phyloP scores from a whole-genome alignment of 2,113 vertebrate species.

The Vimba vimba region DNA sequence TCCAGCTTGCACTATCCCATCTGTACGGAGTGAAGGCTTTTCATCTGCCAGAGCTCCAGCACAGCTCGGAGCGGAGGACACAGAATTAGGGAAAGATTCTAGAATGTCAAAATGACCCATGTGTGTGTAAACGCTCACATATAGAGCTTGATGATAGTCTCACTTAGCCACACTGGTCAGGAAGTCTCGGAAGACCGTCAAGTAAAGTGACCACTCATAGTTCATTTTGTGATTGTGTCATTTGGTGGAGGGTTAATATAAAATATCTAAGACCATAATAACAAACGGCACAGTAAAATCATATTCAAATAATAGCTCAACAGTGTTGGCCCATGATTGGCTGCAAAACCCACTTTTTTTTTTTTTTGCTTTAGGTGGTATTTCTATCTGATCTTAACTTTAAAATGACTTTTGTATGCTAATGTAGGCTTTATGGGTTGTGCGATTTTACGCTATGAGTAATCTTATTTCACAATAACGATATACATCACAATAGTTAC shows the following conservation, averaged over 20 bases:
- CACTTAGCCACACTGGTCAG: constrained; percentile 1
- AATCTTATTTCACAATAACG: too few relatives aligned
- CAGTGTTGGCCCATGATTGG: neutral
- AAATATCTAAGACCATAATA: neutral
- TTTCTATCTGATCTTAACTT: neutral
- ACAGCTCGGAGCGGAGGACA: neutral
- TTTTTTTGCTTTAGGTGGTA: neutral
- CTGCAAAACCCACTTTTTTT: neutral
- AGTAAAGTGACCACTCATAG: neutral
- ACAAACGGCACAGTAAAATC: neutral
- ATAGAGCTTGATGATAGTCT: neutral
- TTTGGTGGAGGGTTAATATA: neutral
- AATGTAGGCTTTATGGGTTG: neutral
- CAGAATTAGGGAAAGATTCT: constrained; percentile 23
- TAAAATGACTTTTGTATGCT: neutral
- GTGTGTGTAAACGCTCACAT: neutral
- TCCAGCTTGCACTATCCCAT: constrained; percentile 36
- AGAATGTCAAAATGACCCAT: constrained; percentile 11
- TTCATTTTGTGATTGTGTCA: neutral
- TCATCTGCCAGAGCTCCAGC: constrained; percentile 12
- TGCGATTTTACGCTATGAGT: too few relatives aligned
- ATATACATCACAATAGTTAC: too few relatives aligned
- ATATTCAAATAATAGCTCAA: neutral
- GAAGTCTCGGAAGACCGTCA: neutral
- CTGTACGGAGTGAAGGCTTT: constrained; percentile 42